Percentiles rank a stretch among this genome's conserved stretches.
Conservation (phyloP, 2,113 vertebrate genomes). For the Megaleporinus macrocephalus region DNA sequence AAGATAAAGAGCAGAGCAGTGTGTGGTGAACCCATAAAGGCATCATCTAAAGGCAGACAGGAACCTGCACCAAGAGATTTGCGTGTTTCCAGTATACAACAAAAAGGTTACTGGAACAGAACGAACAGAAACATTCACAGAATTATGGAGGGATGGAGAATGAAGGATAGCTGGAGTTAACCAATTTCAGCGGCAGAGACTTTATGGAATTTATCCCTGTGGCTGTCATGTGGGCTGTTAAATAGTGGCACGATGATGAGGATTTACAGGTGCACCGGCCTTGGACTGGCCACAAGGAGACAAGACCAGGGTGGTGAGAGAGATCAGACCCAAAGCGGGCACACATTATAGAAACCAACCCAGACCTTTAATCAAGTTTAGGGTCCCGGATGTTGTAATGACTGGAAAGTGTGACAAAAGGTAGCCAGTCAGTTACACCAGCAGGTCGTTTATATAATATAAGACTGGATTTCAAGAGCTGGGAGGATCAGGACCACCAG, state of each 20-base stretch:
- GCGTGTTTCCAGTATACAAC: slow-evolving; percentile 24
- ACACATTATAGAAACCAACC: not conserved
- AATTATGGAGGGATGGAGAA: slow-evolving; percentile 11
- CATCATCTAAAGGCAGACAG: slow-evolving; percentile 22
- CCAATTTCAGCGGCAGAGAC: slow-evolving; percentile 29
- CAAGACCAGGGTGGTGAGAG: not conserved
- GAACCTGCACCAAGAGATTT: slow-evolving; percentile 20
- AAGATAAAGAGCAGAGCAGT: slow-evolving; percentile 17
- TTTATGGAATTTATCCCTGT: slow-evolving; percentile 47
- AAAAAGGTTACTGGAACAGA: slow-evolving; percentile 32
- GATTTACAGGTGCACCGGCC: slow-evolving; percentile 45
- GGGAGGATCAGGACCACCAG: not conserved
- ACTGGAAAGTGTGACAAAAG: too few species aligned
- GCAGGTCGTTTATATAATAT: too few species aligned
- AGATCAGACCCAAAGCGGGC: not conserved
- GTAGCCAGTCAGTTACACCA: too few species aligned
- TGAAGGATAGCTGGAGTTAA: slow-evolving; percentile 41
- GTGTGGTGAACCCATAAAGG: slow-evolving; percentile 20
- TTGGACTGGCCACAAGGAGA: slow-evolving; percentile 5
- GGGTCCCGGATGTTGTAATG: too few species aligned
- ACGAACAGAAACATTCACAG: slow-evolving; percentile 19
- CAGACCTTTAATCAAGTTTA: too few species aligned
- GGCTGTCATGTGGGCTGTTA: slow-evolving; percentile 28
- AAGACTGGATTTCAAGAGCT: too few species aligned
- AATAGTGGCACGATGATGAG: slow-evolving; percentile 8